phyloP scores from a whole-genome alignment of 2,113 vertebrate genomes.

The Corythornis madagascariensis region DNA sequence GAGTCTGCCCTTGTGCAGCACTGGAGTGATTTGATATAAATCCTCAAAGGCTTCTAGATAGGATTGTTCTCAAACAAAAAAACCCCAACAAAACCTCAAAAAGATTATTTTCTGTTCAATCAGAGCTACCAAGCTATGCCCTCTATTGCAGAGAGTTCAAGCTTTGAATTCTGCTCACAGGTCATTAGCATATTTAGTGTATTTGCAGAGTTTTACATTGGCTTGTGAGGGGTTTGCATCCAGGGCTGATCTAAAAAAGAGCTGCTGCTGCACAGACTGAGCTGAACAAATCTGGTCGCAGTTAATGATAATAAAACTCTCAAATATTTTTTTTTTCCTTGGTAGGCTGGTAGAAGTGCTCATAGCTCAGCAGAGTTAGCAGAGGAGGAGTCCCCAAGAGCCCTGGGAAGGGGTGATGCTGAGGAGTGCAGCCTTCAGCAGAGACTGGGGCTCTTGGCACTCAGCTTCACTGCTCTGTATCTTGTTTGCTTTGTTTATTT shows the following conservation, averaged over 20 bases:
- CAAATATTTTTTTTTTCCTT: background rate
- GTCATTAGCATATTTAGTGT: background rate
- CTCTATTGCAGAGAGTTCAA: background rate
- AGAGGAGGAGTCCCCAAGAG: background rate
- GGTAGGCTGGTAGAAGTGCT: background rate
- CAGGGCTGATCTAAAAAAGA: constrained; percentile 25
- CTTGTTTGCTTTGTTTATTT: constrained; percentile 19
- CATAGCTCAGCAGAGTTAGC: background rate
- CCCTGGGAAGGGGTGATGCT: background rate
- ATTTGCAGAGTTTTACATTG: constrained; percentile 9
- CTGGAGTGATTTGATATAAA: background rate
- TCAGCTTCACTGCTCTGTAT: background rate
- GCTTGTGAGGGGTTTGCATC: background rate
- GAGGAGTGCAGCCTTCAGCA: background rate
- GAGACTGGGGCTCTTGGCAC: background rate
- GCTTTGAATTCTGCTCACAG: background rate
- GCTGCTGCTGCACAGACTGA: background rate
- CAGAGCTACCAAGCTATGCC: background rate
- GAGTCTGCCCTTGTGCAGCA: background rate
- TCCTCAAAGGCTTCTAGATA: background rate
- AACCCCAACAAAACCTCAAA: background rate
- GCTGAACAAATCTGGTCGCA: background rate
- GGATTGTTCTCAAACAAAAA: background rate
- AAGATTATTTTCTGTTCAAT: background rate
- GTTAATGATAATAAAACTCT: background rate